Evolutionary conservation across 1,140 invertebrate genomes (phyloP).

Genomic region (Eriocheir sinensis): DNA sequence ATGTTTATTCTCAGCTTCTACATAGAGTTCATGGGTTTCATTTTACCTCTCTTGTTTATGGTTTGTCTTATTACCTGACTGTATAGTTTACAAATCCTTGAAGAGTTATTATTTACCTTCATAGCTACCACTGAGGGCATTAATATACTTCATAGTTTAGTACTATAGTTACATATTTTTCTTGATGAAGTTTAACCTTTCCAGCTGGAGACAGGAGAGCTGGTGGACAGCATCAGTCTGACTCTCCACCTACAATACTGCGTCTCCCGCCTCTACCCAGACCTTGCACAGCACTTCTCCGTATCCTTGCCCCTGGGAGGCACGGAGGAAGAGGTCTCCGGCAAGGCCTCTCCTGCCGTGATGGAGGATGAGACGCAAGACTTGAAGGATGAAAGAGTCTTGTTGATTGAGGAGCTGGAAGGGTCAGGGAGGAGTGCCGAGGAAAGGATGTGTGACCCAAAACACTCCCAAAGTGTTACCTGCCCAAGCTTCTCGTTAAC

Average conservation of each 20-base stretch:
- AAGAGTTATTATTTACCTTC: no score
- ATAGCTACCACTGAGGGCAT: no score
- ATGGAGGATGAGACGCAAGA: background rate
- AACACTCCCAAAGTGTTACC: background rate
- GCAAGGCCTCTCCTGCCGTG: background rate
- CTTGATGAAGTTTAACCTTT: no score
- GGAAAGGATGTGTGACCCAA: background rate
- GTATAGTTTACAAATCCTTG: no score
- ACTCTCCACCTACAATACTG: slow-evolving; percentile 59
- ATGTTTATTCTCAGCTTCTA: no score
- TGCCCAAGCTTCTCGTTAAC: background rate
- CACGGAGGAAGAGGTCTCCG: background rate
- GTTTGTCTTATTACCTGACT: no score
- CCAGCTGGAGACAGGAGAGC: slow-evolving; percentile 35
- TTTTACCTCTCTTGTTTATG: no score
- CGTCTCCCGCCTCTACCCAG: slow-evolving; percentile 54
- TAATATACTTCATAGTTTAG: no score
- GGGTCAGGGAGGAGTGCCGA: background rate
- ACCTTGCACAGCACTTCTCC: slow-evolving; percentile 41
- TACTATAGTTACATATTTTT: no score
- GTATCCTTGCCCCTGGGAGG: background rate
- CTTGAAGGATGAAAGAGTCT: background rate
- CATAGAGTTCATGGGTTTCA: no score
- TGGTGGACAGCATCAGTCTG: slow-evolving; percentile 55
- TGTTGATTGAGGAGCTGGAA: background rate